Conservation (phyloP, 2,797 vertebrate genomes). For the Coregonus suidteri region DNA sequence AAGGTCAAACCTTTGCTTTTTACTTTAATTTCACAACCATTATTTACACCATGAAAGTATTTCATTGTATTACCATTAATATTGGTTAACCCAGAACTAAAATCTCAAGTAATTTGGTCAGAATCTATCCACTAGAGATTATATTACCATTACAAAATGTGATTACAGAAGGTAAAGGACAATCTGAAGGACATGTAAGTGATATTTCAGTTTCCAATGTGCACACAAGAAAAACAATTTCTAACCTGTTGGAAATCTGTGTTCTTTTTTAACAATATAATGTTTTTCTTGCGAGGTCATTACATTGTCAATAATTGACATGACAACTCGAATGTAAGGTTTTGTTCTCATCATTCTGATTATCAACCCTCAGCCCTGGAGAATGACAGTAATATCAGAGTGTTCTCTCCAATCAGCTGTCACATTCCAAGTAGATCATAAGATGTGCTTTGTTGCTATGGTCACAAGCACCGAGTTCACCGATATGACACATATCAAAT, state of each 20-base stretch:
- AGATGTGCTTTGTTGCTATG: constrained; percentile 68
- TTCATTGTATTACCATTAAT: neutral
- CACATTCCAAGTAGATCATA: constrained; percentile 55
- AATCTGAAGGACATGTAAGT: neutral
- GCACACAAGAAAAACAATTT: neutral
- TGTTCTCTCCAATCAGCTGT: constrained; percentile 65
- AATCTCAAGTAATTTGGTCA: neutral
- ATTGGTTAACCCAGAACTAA: neutral
- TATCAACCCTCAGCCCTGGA: constrained; percentile 25
- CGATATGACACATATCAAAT: constrained; percentile 57
- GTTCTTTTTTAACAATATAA: neutral
- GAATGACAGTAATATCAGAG: constrained; percentile 58
- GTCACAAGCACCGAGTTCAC: constrained; percentile 58
- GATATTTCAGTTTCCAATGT: neutral
- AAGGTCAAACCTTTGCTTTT: constrained; percentile 69
- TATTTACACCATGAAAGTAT: constrained; percentile 68
- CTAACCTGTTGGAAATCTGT: neutral
- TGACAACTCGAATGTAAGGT: constrained; percentile 15
- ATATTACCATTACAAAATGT: neutral
- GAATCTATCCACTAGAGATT: neutral
- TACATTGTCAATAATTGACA: neutral
- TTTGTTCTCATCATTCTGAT: constrained; percentile 22
- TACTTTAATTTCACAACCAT: constrained; percentile 77
- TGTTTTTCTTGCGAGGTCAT: neutral
- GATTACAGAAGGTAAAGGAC: neutral